Evolutionary conservation across 2,797 vertebrate species (phyloP).

Genomic region (Cryptoprocta ferox): DNA sequence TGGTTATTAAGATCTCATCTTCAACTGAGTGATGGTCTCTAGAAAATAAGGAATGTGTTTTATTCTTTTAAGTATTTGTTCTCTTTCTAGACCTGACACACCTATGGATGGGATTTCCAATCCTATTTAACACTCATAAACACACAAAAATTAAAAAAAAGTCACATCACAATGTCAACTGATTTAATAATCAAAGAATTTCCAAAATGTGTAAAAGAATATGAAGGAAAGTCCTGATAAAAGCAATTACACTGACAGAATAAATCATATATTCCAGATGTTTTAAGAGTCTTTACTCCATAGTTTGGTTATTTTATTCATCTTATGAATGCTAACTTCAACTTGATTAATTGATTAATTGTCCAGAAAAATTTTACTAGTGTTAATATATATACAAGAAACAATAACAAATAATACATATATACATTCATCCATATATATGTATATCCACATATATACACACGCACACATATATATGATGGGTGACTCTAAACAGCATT

Average conservation of each 20-base stretch:
- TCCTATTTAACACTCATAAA: not conserved
- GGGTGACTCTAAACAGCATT: not conserved
- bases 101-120: not conserved
- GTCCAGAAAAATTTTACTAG: not conserved
- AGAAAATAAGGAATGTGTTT: conserved; percentile 56
- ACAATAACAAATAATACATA: not conserved
- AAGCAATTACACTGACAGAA: conserved; percentile 7
- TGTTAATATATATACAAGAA: not conserved
- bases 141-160: not conserved
- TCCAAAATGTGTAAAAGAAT: conserved; percentile 33
- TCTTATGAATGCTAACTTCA: not conserved
- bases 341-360: not conserved
- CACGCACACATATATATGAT: not conserved
- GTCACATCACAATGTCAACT: conserved; percentile 52
- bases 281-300: not conserved
- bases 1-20: conserved; percentile 80
- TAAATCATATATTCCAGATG: not conserved
- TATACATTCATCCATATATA: not conserved
- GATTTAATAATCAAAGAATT: conserved; percentile 50
- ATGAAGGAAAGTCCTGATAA: not conserved
- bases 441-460: not conserved
- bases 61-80: not conserved
- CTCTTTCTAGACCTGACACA: not conserved
- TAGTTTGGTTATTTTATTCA: not conserved
- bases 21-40: conserved; percentile 65